Evolutionary conservation across 2,888 invertebrate species (phyloP), one percentile per base, ranked within the genome.

Genomic region (Diarsia dahlii): DNA sequence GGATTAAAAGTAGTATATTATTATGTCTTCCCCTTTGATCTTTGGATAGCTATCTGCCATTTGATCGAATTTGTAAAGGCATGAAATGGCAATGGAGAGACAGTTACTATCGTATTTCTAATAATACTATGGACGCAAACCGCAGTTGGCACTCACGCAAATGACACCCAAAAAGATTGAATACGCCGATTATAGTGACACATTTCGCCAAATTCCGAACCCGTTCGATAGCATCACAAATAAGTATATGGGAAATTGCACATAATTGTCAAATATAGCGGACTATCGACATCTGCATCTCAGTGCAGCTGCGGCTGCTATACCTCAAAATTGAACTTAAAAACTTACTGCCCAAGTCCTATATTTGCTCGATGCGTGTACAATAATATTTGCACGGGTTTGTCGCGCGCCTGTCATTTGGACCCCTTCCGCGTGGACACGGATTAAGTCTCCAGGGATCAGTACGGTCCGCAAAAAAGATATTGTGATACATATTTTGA

Each of bases 361-460:
- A 78, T 28, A 66, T 78, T 76, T 70, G 54, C 34, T 52, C n/a
- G 18, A 64, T 13, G 6, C n/a, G 79, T 84, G 76, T 90, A 87
- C 79, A 89, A 88, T 86, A 89, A 89, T 88, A 88, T 90, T 91
- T 87, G 87, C 85, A 81, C 78, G 69, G 76, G 82, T 86, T 88
- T 87, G 84, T 85, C 87, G 85, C 93, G 92, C 94, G 95, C 94
- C 95, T 93, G 93, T 92, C 93, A 92, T 94, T 94, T 92, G 90
- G 86, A 94, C 94, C 95, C 95, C 95, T 95, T 95, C 95, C 95
- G 95, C 93, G 92, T 94, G 89, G 91, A 92, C 91, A 89, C 77
- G 89, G 91, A 92, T 93, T 93, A 92, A 83, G 88, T 91, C 91
- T 90, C 86, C 45, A 64, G 86, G 87, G 91, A 87, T 74, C 82